Evolutionary conservation across 2,797 vertebrate genomes (phyloP), one percentile per base, ranked within the genome.

Genomic region (Poecilia velifera): DNA sequence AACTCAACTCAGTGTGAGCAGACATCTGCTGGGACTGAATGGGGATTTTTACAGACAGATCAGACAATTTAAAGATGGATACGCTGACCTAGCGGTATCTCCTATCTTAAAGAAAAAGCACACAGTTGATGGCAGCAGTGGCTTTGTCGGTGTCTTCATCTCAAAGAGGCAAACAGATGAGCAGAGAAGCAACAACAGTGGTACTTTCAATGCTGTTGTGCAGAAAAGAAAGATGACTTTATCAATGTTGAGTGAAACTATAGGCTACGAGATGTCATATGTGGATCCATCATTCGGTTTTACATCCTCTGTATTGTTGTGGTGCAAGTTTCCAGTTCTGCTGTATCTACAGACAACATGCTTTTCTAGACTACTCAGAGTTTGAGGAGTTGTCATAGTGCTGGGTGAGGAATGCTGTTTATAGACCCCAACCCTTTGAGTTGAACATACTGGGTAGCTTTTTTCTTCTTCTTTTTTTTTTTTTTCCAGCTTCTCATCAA

Each of bases 381-480:
- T 87, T 86, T 91, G 89, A 83, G 81, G 72, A 84, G 92, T 94
- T 94, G 93, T 92, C 94, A 93, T 94, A 94, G 94, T 62, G 82
- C 87, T 4, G 82, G 70, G 68, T 28, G 72, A 94, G 92, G 94
- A 95, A 95, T 95, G 92, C 87, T 88, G 90, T 83, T 90, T 91
- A 88, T 92, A 85, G 91, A 91, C 87, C 89, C 82, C 73, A 39
- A 83, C 82, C 90, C 90, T 93, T 94, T 91, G 90, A 92, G 89
- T 90, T 87, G 85, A 86, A 93, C 86, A 90, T 87, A 85, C 85
- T 90, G 88, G 87, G 87, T 88, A 83, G 87, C 47, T 81, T 84
- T 83, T 85, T 83, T 80, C 83, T 90, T 84, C 84, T 83, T 80
- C 83, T 90, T 84, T 85, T 55, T 6, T 83, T 86, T 89, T 55